Conservation (phyloP, 1,140 invertebrate genomes). For the Pseudomyrmex sp. region DNA sequence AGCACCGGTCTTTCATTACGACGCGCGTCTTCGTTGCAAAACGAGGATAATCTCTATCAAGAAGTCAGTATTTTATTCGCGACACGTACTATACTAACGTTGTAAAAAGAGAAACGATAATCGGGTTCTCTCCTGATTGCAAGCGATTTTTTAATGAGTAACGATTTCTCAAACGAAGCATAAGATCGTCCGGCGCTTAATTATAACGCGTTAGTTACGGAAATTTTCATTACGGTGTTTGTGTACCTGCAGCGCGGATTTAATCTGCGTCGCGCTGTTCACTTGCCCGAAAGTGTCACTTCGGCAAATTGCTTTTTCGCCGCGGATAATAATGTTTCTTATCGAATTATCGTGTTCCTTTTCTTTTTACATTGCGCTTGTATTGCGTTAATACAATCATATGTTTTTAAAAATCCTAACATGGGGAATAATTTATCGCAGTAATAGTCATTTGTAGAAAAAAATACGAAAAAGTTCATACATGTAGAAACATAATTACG, state of each 20-base stretch:
- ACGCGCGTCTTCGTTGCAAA: slow-evolving; percentile 18
- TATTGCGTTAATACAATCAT: neutral
- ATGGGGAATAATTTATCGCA: neutral
- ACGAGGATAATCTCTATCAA: slow-evolving; percentile 26
- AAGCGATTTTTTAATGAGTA: slow-evolving; percentile 54
- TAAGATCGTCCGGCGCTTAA: slow-evolving; percentile 43
- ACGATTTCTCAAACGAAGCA: slow-evolving; percentile 22
- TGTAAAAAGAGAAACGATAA: neutral
- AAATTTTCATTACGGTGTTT: slow-evolving; percentile 48
- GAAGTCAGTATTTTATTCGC: neutral
- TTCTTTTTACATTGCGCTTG: neutral
- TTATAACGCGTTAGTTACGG: slow-evolving; percentile 45
- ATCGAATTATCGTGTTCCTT: slow-evolving; percentile 5
- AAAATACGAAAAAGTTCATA: neutral
- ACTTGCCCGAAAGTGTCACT: slow-evolving; percentile 36
- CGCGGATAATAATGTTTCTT: neutral
- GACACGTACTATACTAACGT: neutral
- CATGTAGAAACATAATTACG: neutral
- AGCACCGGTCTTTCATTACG: neutral
- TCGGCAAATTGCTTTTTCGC: slow-evolving; percentile 36
- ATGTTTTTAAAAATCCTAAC: neutral
- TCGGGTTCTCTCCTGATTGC: neutral
- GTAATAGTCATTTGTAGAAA: neutral
- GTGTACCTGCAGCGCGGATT: slow-evolving; percentile 28
- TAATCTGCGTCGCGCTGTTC: slow-evolving; percentile 33